Evolutionary conservation across 2,888 invertebrate species (phyloP).

Genomic region (Cephonodes hylas): DNA sequence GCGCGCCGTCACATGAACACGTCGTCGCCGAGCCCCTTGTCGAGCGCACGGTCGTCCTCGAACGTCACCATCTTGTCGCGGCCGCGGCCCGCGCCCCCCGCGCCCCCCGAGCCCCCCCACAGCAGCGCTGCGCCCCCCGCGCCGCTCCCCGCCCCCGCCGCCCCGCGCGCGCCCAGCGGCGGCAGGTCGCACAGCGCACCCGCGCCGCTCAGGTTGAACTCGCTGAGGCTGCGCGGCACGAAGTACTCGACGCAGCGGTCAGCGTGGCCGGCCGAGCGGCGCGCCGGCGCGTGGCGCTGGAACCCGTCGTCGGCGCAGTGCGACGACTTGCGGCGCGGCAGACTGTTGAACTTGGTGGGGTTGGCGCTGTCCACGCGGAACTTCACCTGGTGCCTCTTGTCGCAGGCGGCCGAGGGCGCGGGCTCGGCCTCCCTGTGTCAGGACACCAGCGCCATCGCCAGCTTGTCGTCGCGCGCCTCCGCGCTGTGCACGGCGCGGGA

Average conservation of each 20-base stretch:
- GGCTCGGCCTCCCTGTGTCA: conserved; percentile 77
- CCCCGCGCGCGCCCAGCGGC: conserved; percentile 37
- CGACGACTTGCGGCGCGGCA: conserved; percentile 75
- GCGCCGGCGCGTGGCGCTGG: conserved; percentile 83
- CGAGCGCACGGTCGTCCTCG: conserved; percentile 84
- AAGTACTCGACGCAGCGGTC: conserved; percentile 89
- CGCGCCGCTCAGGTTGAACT: conserved; percentile 87
- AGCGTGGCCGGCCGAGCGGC: conserved; percentile 82
- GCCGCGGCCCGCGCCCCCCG: conserved; percentile 37
- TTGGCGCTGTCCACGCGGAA: conserved; percentile 64
- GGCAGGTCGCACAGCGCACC: conserved; percentile 16
- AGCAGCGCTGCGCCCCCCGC: conserved; percentile 28
- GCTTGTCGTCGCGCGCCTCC: conserved; percentile 74
- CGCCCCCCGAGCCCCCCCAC: conserved; percentile 70
- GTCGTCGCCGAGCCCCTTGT: conserved; percentile 81
- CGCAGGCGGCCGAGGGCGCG: conserved; percentile 55
- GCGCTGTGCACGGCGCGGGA: conserved; percentile 65
- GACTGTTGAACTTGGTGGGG: conserved; percentile 78
- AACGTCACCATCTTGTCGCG: conserved; percentile 91
- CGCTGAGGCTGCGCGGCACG: conserved; percentile 91
- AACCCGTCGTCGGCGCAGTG: conserved; percentile 73
- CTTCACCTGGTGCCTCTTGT: conserved; percentile 56
- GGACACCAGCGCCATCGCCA: conserved; percentile 77
- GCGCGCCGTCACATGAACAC: conserved; percentile 88
- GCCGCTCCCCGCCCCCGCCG: conserved; percentile 27